Evolutionary conservation across 1,140 invertebrate genomes (phyloP), one percentile per base, ranked within the genome.

Genomic region (Centruroides sculpturatus): DNA sequence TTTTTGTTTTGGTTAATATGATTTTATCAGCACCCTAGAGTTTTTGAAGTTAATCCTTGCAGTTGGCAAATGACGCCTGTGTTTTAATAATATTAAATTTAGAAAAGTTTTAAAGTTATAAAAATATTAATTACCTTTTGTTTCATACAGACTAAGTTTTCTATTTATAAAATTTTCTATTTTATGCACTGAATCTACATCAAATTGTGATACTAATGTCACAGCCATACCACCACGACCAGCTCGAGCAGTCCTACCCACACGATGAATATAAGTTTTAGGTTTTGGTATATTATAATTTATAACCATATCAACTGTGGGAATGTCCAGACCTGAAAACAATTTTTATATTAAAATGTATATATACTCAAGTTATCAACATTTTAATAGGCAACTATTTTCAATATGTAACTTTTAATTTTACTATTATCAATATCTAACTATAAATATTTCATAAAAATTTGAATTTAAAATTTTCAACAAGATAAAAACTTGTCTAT

Each of bases 201-300:
- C 94, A 72, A 89, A 81, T 23, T 92, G 94, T 1, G 90, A 92
- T 57, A 98, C 83, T 50, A 99, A 78, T 35, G 90, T 92, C 54
- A 99, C 82, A 6, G 73, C 69, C 72, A 85, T 78, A 8, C 94
- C 95, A 55, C 77, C 79, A 66, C 88, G 77, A 1, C 92, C 93
- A 23, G 92, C 92, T 69, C 96, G 80, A 5, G 95, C 96, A 55
- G 95, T 98, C 70, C 96, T 79, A 48, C 96, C 96, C 13, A 99
- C 94, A 68, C 96, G 81, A 76, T 99, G 96, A 69, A 99, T 85
- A 74, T 99, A 99, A 69, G 94, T 90, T 71, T 92, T 94, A 1
- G 89, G 83, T 59, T 84, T 83, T 0, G 94, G 95, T 66, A 98
- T 81, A 67, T 85, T 86, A 71, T 96, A 89, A 77, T 99, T 98